phyloP scores from a whole-genome alignment of 2,113 vertebrate species.

The Thymallus thymallus region DNA sequence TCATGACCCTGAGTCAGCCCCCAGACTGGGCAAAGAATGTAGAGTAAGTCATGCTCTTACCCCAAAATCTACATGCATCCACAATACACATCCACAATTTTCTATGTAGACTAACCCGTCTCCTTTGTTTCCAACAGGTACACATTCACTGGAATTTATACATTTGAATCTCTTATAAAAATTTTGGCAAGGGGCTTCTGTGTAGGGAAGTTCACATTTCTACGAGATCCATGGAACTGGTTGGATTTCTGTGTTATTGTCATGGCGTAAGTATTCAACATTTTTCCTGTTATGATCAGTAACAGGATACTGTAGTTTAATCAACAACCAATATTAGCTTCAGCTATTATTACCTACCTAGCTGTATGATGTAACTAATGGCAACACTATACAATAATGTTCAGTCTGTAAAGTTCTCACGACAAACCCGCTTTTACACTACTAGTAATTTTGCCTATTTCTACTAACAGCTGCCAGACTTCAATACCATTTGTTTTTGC shows the following conservation, averaged over 20 bases:
- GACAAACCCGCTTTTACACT: background rate
- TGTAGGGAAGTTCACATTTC: constrained; percentile 93
- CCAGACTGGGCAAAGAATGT: constrained; percentile 88
- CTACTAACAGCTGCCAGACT: background rate
- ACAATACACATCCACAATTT: background rate
- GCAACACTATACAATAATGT: background rate
- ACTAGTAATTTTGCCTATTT: background rate
- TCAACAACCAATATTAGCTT: background rate
- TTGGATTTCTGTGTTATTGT: constrained; percentile 95
- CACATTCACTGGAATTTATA: constrained; percentile 95
- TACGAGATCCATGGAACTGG: constrained; percentile 99
- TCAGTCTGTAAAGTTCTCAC: background rate
- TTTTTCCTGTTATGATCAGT: background rate
- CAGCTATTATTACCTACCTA: background rate
- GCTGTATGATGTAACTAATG: background rate
- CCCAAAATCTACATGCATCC: background rate
- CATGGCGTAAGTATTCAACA: constrained; percentile 90
- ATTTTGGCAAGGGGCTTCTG: constrained; percentile 96
- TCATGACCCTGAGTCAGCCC: constrained; percentile 84
- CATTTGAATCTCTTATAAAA: constrained; percentile 93
- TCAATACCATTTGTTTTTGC: background rate
- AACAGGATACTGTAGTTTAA: background rate
- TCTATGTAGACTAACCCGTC: background rate
- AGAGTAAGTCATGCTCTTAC: constrained; percentile 82
- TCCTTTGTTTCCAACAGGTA: constrained; percentile 78